Evolutionary conservation across 2,888 invertebrate species (phyloP), one percentile per base, ranked within the genome.

Genomic region (Catocala sponsa): DNA sequence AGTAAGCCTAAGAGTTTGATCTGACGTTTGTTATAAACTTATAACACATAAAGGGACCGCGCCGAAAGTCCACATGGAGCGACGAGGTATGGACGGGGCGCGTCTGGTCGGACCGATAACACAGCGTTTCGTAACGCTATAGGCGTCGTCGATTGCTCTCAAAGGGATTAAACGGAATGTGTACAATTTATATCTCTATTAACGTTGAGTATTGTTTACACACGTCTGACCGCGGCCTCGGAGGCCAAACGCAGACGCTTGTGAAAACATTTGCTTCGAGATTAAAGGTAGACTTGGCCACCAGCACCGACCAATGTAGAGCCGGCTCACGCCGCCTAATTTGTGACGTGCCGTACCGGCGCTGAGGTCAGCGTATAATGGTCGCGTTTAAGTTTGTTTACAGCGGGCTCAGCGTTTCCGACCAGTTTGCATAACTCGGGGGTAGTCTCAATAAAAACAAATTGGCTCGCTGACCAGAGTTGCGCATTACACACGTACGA

Each of bases 381-480:
- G 92, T 75, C 84, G 77, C 76, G 78, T 85, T 85, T 82, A 85
- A 86, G 90, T 90, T 91, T 92, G 93, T 93, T 94, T 94, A 92
- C 92, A 91, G 86, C 87, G 82, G 83, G 87, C 88, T 92, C 91
- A 90, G 91, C 91, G 88, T 91, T 92, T 91, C 91, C 88, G 87
- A 88, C 89, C 89, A 91, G 91, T 93, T 92, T 92, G 92, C 93
- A 93, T 92, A 92, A 92, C 90, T 90, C 86, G 89, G 87, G 93
- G 93, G 92, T 91, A 92, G 92, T 92, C 92, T 91, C 92, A 91
- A 94, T 94, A 94, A 94, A 93, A 94, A 94, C 90, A 94, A 92
- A 94, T 94, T 92, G 93, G 91, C 90, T 86, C 86, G 87, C 90
- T 88, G 91, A 89, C 90, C 91, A 86, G 85, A 90, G 90, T 84